Evolutionary conservation across 2,113 vertebrate species (phyloP), one percentile per base, ranked within the genome.

Genomic region (Saguinus midas): DNA sequence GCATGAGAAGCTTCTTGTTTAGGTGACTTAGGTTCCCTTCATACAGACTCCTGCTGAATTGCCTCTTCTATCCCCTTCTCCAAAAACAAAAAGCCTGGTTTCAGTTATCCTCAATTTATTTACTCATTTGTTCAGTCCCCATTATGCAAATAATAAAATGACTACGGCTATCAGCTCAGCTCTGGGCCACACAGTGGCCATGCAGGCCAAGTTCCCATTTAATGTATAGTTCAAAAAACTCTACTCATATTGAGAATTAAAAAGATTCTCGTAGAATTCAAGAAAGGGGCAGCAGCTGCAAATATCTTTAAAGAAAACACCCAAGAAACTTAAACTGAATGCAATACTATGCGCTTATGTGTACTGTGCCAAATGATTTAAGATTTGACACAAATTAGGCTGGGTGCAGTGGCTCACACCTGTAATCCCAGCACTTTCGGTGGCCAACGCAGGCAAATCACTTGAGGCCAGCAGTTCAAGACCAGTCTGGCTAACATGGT

Each of bases 321-420:
- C 98, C 98, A 92, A 98, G 96, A 95, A 98, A 98, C 98, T 98
- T 98, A 97, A 98, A 99, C 96, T 98, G 99, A 99, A 99, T 99
- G 99, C 98, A 98, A 99, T 96, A 98, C 98, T 98, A 98, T 98
- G 98, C 98, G 98, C 98, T 98, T 97, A 97, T 95, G 97, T 98
- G 98, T 98, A 98, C 96, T 97, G 98, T 98, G 98, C 98, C 98
- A 98, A 99, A 98, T 94, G 98, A 98, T 95, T 98, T 98, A 99
- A 98, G 97, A 98, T 98, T 98, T 97, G 98, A 64, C 27, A 64
- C 61, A 64, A 64, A 32, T 64, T 64, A 64, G 61, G 61, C 61
- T 64, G 27, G 61, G 12, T 64, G 12, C 13, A 0, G 61, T 64
- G 61, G 61, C 61, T 64, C 61, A 64, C 61, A 64, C 12, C 61